Evolutionary conservation across 2,113 vertebrate species (phyloP).

Genomic region (Eretmochelys imbricata): DNA sequence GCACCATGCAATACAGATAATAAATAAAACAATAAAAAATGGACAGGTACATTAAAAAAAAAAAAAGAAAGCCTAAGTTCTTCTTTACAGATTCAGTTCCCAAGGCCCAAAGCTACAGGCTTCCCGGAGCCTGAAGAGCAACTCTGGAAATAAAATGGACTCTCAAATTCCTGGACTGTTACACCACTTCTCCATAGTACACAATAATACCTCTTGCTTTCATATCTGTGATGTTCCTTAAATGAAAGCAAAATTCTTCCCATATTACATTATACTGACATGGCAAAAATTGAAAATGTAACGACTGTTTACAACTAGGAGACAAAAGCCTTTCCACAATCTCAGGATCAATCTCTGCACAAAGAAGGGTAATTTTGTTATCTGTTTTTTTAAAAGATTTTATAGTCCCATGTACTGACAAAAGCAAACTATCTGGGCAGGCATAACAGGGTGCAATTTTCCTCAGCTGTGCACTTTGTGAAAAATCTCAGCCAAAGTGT

Average conservation of each 20-base stretch:
- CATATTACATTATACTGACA: background rate
- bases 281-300: background rate
- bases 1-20: background rate
- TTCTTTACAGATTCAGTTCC: background rate
- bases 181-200: background rate
- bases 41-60: accelerated
- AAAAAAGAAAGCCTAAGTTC: background rate
- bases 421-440: background rate
- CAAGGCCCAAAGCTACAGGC: background rate
- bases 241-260: background rate
- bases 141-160: background rate
- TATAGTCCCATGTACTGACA: background rate
- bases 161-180: background rate
- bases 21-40: background rate
- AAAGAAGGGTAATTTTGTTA: background rate
- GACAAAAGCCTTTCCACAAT: slow-evolving; percentile 28
- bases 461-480: background rate
- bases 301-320: slow-evolving; percentile 5
- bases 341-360: slow-evolving; percentile 31
- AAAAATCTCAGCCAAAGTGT: background rate
- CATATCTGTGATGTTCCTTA: background rate
- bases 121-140: background rate
- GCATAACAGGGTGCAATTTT: background rate
- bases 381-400: background rate
- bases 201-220: background rate